These are phyloP conservation scores for Diorhabda elongata DNA, from an alignment of 1,140 invertebrate genomes.

Conservation along the genomic window DNA sequence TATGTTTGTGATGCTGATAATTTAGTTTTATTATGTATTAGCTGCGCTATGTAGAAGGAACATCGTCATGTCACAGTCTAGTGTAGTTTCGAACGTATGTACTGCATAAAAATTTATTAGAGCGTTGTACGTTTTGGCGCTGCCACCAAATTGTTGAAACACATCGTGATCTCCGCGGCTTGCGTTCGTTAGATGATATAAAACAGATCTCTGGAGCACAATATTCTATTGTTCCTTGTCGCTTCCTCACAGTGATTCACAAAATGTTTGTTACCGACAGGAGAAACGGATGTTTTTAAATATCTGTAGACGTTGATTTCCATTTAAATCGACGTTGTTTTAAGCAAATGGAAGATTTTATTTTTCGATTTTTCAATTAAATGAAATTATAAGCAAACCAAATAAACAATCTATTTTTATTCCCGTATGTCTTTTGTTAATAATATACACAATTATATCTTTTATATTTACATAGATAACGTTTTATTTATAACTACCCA, in stretches of 20 bases:
- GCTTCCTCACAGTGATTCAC: neutral
- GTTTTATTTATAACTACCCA: too few species aligned
- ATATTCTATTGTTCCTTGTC: neutral
- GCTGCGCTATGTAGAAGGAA: neutral
- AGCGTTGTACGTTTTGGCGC: neutral
- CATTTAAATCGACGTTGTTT: too few species aligned
- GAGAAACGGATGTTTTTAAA: neutral
- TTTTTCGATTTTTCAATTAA: too few species aligned
- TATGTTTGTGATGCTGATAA: neutral
- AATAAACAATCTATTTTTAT: too few species aligned
- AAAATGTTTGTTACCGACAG: neutral
- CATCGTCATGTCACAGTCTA: neutral
- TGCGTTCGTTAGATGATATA: neutral
- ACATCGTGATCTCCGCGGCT: neutral
- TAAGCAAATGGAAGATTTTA: too few species aligned
- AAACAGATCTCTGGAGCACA: conserved; percentile 1
- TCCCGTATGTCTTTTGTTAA: too few species aligned
- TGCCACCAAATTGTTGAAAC: neutral
- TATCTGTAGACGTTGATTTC: neutral
- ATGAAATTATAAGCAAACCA: too few species aligned
- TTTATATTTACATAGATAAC: too few species aligned
- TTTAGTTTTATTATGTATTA: neutral
- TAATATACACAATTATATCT: too few species aligned
- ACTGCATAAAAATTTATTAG: neutral
- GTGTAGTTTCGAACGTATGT: neutral